Conservation (phyloP, 2,888 invertebrate species). For the Myathropa florea region DNA sequence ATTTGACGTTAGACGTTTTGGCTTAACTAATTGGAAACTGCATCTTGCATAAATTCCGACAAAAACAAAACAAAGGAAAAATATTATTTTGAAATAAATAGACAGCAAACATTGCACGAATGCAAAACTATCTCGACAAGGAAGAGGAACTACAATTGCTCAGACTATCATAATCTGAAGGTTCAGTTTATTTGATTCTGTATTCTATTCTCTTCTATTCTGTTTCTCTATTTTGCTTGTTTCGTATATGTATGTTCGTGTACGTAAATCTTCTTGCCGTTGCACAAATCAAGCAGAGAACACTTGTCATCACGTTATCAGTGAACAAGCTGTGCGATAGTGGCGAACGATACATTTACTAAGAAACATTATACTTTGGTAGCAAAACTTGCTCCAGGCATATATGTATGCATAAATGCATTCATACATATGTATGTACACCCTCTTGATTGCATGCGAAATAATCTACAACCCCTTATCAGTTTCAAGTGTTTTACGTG, state of each 20-base stretch:
- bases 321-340: not conserved
- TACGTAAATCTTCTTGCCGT: not conserved
- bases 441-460: conserved; percentile 30
- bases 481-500: conserved; percentile 45
- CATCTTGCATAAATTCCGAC: conserved; percentile 29
- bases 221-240: not conserved
- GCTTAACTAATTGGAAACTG: conserved; percentile 14
- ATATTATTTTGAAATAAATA: conserved; percentile 10
- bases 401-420: not conserved
- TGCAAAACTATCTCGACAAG: conserved; percentile 46
- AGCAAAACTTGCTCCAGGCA: conserved; percentile 11
- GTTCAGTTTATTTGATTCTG: conserved; percentile 37
- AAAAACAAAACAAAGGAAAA: conserved; percentile 4
- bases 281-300: not conserved
- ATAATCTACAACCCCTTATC: conserved; percentile 59
- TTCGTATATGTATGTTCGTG: not conserved
- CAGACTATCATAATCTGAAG: conserved; percentile 51
- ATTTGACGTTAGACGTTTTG: conserved; percentile 32
- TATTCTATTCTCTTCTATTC: not conserved
- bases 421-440: not conserved
- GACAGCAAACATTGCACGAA: conserved; percentile 31
- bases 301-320: conserved; percentile 25
- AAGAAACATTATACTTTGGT: not conserved
- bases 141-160: conserved; percentile 61
- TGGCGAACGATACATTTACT: not conserved